A percentile compares a stretch with the other conserved stretches of the same genome.
Evolutionary conservation across 2,888 invertebrate genomes (phyloP).

Genomic region (Aporophyla nigra): DNA sequence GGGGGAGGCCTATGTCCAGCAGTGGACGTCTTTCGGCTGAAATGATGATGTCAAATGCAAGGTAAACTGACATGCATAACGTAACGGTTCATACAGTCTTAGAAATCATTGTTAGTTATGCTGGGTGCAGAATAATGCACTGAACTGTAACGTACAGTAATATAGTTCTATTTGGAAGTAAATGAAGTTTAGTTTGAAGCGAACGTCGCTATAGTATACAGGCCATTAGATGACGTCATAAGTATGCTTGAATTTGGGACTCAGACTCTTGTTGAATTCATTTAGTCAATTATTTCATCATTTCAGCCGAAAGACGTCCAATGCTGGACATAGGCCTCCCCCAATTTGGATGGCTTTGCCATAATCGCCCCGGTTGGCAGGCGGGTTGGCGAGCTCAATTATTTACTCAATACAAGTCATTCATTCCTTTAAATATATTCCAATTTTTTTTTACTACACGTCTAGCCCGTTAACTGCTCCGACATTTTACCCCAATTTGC

Average conservation of each 20-base stretch:
- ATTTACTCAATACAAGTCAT: no score
- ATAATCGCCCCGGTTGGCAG: no score
- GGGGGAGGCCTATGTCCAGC: no score
- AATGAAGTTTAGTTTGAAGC: conserved; percentile 11
- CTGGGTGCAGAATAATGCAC: conserved; percentile 51
- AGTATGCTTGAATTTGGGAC: background rate
- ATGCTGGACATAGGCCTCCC: no score
- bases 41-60: conserved; percentile 21
- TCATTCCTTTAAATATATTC: background rate
- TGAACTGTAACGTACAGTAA: conserved; percentile 9
- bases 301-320: no score
- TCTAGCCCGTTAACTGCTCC: conserved; percentile 8
- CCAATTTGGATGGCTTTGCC: no score
- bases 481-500: conserved; percentile 31
- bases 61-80: background rate
- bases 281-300: background rate
- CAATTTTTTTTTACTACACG: background rate
- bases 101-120: conserved; percentile 26
- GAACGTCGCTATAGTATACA: background rate
- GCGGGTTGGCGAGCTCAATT: no score
- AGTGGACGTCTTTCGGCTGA: no score
- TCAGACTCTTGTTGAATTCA: background rate
- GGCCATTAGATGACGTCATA: background rate
- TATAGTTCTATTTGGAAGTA: background rate
- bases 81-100: conserved; percentile 33